phyloP scores from a whole-genome alignment of 30 jellyfish, hydroid and myxozoan genomes.

The Turritopsis rubra region DNA sequence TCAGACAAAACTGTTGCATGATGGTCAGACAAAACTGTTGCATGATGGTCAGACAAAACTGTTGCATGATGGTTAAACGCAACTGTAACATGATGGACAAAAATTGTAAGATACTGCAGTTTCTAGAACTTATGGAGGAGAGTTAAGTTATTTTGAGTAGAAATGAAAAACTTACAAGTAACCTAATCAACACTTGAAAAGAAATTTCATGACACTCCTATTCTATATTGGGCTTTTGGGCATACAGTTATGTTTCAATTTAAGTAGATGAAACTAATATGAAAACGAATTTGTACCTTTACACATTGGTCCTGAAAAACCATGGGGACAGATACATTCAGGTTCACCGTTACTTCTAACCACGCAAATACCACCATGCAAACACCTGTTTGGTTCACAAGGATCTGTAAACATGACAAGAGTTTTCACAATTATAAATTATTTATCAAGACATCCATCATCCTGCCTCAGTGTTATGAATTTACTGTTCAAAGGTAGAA shows the following conservation, averaged over 20 bases:
- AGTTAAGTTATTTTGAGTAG: no score
- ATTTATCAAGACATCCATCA: no score
- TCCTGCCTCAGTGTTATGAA: no score
- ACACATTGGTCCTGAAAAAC: constrained; percentile 85
- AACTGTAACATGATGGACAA: not conserved
- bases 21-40: not conserved
- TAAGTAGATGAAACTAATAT: no score
- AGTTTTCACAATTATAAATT: no score
- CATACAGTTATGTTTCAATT: no score
- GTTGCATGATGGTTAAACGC: not conserved
- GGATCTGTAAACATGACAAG: constrained; percentile 42
- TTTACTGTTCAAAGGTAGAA: no score
- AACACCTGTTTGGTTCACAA: constrained; percentile 59
- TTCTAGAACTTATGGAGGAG: no score
- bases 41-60: not conserved
- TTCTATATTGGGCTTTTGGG: no score
- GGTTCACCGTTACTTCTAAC: constrained; percentile 77
- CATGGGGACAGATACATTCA: constrained; percentile 74
- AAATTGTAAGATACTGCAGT: not conserved
- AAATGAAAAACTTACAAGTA: no score
- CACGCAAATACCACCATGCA: constrained; percentile 82
- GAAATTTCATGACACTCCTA: no score
- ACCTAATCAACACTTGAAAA: no score
- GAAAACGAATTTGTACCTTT: constrained; percentile 48
- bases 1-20: not conserved